Base-by-base conservation (phyloP, 2,113 vertebrate genomes). In the Cervus canadensis region DNA sequence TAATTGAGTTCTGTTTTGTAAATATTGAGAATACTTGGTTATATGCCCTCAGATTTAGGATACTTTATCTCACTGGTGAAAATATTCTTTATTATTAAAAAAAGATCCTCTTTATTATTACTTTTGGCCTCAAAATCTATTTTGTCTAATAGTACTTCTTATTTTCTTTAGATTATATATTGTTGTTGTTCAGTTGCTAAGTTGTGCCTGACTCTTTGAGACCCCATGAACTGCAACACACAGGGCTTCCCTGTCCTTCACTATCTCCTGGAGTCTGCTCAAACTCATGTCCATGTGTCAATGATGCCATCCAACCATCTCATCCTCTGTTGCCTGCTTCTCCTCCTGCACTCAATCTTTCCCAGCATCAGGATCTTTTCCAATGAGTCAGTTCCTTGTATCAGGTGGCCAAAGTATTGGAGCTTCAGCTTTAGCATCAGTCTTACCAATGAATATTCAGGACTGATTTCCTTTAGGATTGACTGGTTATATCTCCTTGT, bases 41-140 rank as follows among this genome's bases (percentile, higher is more conserved):
- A 43, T 79, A 48, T 93, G 50, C n/a, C 56, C 30, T 76, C 40
- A 82, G 33, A 54, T 60, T 90, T 95, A 84, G 33, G 43, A 79
- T 90, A 43, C 60, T 87, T 43, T 54, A 43, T 82, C 48, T 79
- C 93, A 57, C n/a, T 54, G 28, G 36, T 62, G 28, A 96, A 82
- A 60, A 74, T 33, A 94, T 71, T 67, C 67, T 81, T 71, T 64
- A 62, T 92, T 81, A 67, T 89, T 93, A 71, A 89, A 92, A 96
- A 92, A 52, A 50, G 33, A 88, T 56, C 15, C 5, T 82, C 4
- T 64, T 56, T 40, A 56, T 67, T 45, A 57, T 30, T 88, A 56
- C 60, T 74, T 96, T 82, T 91, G 78, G 40, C 82, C 62, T 94
- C 85, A 89, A 95, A 79, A 92, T 52, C 8, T 76, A 23, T 48